Base-by-base conservation (phyloP, 2,888 invertebrate genomes). In the Hypselothyrea guttata region DNA sequence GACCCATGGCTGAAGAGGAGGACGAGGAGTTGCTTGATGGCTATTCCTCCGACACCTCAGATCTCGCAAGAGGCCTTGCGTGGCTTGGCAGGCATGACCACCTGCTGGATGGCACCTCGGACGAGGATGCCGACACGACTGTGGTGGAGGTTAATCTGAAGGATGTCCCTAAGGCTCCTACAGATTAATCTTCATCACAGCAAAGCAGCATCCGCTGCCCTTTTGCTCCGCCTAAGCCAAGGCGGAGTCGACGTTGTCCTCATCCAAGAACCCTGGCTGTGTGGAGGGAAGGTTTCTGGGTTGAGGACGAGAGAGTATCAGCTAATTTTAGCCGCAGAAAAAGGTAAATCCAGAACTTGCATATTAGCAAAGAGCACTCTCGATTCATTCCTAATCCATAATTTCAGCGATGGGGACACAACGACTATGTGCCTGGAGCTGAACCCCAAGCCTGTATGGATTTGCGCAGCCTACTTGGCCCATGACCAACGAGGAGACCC, bases 171-270 rank as follows among this genome's bases (percentile, higher is more conserved):
- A 2, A 33, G 1, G 11, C 12, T 9, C 1, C 22, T 45, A 8
- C 45, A 45, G 8, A 22, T 33, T 1, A 45, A 45, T 11, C 33
- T 33, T 1, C 18, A 45, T 4, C 12, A 45, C 31, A 7, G 33
- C 33, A 22, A 33, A 7, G 11, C 33, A 18, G 44, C 44, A 9
- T 16, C 16, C 3, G 33, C 33, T 45, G 33, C 33, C 16, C 31
- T 44, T 1, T 7, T 22, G 18, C 33, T 31, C 18, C 34, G n/a
- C 45, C 8, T 33, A 2, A n/a, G 30, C 9, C 5, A 7, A 4
- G 12, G 33, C 11, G 22, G 4, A 11, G 34, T 11, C 1, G 22
- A 45, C 2, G 11, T 45, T 5, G 22, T 22, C 22, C 34, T 45
- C 4, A 31, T 22, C n/a, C 11, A 34, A 12, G 45, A 45, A n/a